phyloP scores from a whole-genome alignment of 2,797 vertebrate species.

The Monodelphis domestica region DNA sequence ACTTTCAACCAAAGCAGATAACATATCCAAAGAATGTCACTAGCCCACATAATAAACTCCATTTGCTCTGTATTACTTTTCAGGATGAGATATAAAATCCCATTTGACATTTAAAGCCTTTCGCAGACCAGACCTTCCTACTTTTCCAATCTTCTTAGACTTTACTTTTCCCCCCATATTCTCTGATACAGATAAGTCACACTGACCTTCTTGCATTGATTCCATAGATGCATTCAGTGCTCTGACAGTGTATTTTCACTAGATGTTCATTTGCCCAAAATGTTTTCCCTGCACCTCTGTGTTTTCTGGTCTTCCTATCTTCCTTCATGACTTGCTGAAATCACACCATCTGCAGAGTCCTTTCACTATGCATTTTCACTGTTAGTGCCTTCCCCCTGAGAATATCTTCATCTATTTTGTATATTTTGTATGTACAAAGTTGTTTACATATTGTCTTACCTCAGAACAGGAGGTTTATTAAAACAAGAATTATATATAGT shows the following conservation, averaged over 20 bases:
- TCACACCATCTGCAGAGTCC: not conserved
- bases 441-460: not conserved
- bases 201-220: not conserved
- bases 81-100: not conserved
- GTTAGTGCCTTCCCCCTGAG: no score
- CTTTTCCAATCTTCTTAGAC: not conserved
- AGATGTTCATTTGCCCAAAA: not conserved
- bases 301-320: not conserved
- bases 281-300: not conserved
- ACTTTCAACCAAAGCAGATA: not conserved
- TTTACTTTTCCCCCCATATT: not conserved
- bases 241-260: not conserved
- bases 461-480: not conserved
- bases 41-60: not conserved
- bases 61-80: not conserved
- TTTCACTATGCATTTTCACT: not conserved
- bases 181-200: not conserved
- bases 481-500: no score
- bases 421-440: not conserved
- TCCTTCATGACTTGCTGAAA: not conserved
- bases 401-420: not conserved
- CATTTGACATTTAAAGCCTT: not conserved
- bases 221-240: not conserved
- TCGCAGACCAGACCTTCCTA: not conserved
- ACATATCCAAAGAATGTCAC: not conserved